Base-by-base conservation (phyloP, 2,797 vertebrate genomes). In the Pseudochromis fuscus region DNA sequence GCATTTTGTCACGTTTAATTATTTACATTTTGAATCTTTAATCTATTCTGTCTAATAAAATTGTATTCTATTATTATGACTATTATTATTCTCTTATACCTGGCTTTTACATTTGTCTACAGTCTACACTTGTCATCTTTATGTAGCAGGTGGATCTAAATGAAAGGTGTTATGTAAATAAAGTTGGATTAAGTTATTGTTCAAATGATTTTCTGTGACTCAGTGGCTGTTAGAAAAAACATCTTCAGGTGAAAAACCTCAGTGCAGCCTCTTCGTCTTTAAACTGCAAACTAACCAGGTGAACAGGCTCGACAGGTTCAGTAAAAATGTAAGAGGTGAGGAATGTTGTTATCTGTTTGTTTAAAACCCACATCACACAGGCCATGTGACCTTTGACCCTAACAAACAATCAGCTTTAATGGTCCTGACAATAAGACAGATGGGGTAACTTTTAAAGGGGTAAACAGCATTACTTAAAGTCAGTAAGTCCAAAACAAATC, bases 341-440 rank as follows among this genome's bases (percentile, higher is more conserved):
- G 84, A 88, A 87, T 82, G 72, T 19, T 51, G 63, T 66, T 76
- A 83, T 91, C 85, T 78, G 71, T 61, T 70, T 31, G 27, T 58
- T 40, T 37, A 28, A 67, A 70, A 48, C 12, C 27, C 13, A 61
- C 31, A 61, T 75, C 50, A 65, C 3, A 0, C 72, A 61, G 64
- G 46, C 76, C 85, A 83, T 7, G 37, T 72, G 70, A 87, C 82
- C 79, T 72, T 45, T 77, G 81, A 87, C 50, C 63, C 31, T 53
- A 24, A 5, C 0, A n/a, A 69, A 58, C 65, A 75, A 73, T 33
- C 7, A 27, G 56, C 10, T 64, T 58, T 52, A 45, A 82, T 61
- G 45, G 28, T 5, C 46, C 25, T 53, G 23, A 28, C 21, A 65
- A 67, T 40, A 13, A 58, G 10, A 55, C 18, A 61, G 46, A 72